Percentiles rank a stretch among this genome's conserved stretches.
phyloP scores from a whole-genome alignment of 2,113 vertebrate species.

The Amblyornis subalaris region DNA sequence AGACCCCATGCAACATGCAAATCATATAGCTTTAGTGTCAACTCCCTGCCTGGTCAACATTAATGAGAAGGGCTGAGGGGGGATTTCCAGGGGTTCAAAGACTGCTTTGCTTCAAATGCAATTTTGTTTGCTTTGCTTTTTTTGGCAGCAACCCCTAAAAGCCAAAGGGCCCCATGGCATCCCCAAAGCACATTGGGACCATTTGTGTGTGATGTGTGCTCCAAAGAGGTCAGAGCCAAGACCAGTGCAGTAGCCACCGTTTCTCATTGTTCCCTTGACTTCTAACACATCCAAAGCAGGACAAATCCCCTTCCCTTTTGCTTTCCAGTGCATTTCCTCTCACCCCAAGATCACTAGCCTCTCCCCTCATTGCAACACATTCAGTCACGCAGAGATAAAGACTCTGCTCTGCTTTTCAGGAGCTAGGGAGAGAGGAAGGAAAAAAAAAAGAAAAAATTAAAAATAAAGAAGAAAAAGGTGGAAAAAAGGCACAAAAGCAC shows the following conservation, averaged over 20 bases:
- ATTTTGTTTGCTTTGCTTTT: neutral
- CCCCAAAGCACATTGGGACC: neutral
- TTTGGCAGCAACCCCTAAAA: neutral
- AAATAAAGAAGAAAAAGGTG: neutral
- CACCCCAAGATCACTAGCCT: neutral
- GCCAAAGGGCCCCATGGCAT: neutral
- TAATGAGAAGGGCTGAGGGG: neutral
- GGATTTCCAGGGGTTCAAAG: neutral
- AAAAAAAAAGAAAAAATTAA: too few species aligned
- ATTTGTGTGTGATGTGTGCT: neutral
- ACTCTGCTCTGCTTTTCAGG: neutral
- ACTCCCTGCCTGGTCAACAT: neutral
- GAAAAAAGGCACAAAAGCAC: neutral
- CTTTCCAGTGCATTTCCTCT: neutral
- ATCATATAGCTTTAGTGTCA: neutral
- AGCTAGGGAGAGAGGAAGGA: accelerated
- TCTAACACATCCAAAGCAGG: neutral
- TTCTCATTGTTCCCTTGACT: neutral
- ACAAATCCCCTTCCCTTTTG: neutral
- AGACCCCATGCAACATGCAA: neutral
- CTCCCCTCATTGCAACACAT: neutral
- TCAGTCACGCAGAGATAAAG: neutral
- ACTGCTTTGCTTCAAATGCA: neutral
- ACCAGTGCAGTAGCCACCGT: neutral
- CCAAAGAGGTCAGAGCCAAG: neutral